Percentiles rank a stretch among this genome's conserved stretches.
phyloP scores from a whole-genome alignment of 1,140 invertebrate genomes.

The Calephelis nemesis region DNA sequence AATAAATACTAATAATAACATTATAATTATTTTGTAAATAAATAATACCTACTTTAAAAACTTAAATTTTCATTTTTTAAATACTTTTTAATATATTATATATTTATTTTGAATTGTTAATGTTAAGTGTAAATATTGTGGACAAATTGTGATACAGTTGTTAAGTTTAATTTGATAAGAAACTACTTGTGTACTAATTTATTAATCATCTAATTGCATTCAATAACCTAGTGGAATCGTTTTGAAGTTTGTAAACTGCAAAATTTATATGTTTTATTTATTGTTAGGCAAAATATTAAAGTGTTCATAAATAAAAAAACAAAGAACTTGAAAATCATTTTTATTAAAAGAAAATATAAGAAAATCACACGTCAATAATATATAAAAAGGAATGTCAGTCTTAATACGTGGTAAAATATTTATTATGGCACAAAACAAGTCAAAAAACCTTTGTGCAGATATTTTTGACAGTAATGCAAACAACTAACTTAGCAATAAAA shows the following conservation, averaged over 20 bases:
- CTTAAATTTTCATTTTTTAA: too few species aligned
- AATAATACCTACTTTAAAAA: too few species aligned
- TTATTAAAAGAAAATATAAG: conserved; percentile 3
- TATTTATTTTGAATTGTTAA: neutral
- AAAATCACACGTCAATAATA: conserved; percentile 4
- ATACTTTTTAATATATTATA: too few species aligned
- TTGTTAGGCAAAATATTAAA: neutral
- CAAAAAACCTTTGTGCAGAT: conserved; percentile 14
- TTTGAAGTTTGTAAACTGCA: neutral
- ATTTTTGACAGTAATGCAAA: conserved; percentile 4
- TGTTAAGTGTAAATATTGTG: neutral
- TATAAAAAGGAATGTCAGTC: conserved; percentile 17
- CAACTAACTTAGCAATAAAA: neutral
- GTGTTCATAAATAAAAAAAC: neutral
- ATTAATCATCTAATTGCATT: neutral
- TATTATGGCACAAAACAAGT: conserved; percentile 20
- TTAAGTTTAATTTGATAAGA: neutral
- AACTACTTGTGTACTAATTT: neutral
- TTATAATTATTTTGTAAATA: too few species aligned
- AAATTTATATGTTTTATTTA: neutral
- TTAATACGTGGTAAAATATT: conserved; percentile 8
- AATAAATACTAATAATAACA: too few species aligned
- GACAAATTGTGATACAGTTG: neutral
- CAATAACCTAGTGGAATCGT: neutral
- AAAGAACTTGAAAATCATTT: neutral